Percentiles rank a stretch among this genome's conserved stretches.
These are phyloP conservation scores for Paratrypauchen microcephalus DNA, from an alignment of 2,797 vertebrate species.

Conservation along the genomic window DNA sequence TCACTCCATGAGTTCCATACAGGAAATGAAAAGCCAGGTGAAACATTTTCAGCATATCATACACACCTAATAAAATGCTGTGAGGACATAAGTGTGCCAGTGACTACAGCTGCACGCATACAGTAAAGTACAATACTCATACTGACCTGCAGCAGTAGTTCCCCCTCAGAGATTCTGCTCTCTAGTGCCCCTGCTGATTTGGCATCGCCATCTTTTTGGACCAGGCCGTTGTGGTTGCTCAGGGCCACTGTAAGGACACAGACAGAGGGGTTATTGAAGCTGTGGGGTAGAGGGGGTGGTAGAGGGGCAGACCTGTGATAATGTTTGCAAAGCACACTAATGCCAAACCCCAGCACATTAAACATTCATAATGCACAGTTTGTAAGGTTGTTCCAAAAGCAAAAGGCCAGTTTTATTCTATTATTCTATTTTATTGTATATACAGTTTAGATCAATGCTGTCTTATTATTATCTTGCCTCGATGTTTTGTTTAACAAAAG, in stretches of 20 bases:
- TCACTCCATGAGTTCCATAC: neutral
- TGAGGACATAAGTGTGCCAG: no score
- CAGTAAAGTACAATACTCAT: neutral
- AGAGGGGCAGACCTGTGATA: constrained; percentile 27
- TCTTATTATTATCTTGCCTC: no score
- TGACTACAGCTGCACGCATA: no score
- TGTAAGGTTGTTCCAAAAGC: constrained; percentile 14
- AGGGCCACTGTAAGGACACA: constrained; percentile 66
- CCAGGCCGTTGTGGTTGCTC: constrained; percentile 51
- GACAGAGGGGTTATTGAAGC: neutral
- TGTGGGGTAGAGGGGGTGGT: neutral
- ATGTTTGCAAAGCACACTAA: constrained; percentile 39
- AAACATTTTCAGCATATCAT: no score
- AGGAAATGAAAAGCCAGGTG: no score
- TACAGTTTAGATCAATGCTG: neutral
- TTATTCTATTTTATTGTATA: constrained; percentile 22
- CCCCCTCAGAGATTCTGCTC: constrained; percentile 66
- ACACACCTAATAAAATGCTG: no score
- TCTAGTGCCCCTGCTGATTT: constrained; percentile 31
- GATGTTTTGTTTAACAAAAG: no score
- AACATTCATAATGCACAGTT: constrained; percentile 37
- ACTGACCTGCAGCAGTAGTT: constrained; percentile 81
- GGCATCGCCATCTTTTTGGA: neutral
- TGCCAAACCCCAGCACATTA: constrained; percentile 38
- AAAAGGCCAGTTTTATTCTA: constrained; percentile 22